phyloP scores from a whole-genome alignment of 2,888 invertebrate genomes.

The Stenotaenia linearis region DNA sequence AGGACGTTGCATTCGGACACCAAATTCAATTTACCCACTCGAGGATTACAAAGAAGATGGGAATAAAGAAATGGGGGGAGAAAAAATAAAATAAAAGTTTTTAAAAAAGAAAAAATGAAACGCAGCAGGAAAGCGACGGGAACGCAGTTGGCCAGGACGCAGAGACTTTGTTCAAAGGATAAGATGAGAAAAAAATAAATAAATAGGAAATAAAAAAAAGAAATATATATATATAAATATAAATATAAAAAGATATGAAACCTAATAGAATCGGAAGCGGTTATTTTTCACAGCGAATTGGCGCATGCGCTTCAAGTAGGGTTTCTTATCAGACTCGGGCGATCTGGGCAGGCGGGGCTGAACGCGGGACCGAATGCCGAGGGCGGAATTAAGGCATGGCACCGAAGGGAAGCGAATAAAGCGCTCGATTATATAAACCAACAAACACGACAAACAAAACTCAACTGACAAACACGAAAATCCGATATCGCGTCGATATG shows the following conservation, averaged over 20 bases:
- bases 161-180: constrained; percentile 4
- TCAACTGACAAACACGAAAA: not conserved
- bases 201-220: not conserved
- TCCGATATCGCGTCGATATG: not conserved
- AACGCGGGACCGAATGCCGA: constrained; percentile 19
- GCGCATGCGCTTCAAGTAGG: constrained; percentile 1
- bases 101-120: not conserved
- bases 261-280: constrained; percentile 26
- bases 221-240: not conserved
- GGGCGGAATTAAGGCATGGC: not conserved
- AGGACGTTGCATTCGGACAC: constrained; percentile 17
- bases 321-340: not conserved
- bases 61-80: not conserved
- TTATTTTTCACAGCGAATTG: constrained; percentile 26
- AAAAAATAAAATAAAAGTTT: not conserved
- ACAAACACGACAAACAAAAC: not conserved
- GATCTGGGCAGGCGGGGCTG: constrained; percentile 20
- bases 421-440: not conserved
- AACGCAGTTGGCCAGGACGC: not conserved
- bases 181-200: not conserved
- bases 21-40: constrained; percentile 12
- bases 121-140: constrained; percentile 12
- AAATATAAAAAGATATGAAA: constrained; percentile 9
- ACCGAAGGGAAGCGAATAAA: not conserved
- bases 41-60: constrained; percentile 10